phyloP scores from a whole-genome alignment of 1,140 invertebrate genomes.

The Copidosoma floridanum region DNA sequence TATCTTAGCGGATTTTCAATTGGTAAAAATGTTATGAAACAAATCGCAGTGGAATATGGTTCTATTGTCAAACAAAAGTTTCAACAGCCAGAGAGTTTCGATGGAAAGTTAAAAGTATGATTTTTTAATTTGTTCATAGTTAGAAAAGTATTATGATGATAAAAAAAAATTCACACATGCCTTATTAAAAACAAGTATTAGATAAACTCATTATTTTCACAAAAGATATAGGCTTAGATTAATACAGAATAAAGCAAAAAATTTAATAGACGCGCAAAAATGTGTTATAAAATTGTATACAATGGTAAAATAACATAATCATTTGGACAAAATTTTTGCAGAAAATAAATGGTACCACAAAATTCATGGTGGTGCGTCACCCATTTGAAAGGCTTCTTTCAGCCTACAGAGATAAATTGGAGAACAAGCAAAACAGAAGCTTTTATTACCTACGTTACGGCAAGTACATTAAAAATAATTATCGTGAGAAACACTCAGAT shows the following conservation, averaged over 20 bases:
- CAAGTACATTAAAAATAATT: constrained; percentile 51
- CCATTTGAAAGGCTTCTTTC: constrained; percentile 66
- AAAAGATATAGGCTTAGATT: too few relatives aligned
- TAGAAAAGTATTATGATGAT: too few relatives aligned
- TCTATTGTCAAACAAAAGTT: constrained; percentile 46
- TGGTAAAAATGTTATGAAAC: constrained; percentile 31
- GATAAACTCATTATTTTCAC: too few relatives aligned
- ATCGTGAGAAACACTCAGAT: constrained; percentile 37
- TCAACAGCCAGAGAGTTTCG: constrained; percentile 35
- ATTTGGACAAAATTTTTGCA: neutral
- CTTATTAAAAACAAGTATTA: too few relatives aligned
- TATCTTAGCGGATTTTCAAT: constrained; percentile 55
- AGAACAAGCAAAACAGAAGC: constrained; percentile 50
- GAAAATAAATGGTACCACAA: constrained; percentile 21
- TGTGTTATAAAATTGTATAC: too few relatives aligned
- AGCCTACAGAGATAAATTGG: constrained; percentile 67
- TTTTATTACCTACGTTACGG: constrained; percentile 51
- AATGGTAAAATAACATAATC: too few relatives aligned
- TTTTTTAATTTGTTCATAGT: too few relatives aligned
- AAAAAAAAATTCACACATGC: too few relatives aligned
- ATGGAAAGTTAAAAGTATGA: constrained; percentile 42
- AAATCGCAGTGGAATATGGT: constrained; percentile 5
- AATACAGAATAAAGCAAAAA: too few relatives aligned
- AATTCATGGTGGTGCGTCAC: constrained; percentile 59
- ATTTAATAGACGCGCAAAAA: too few relatives aligned